Evolutionary conservation across 2,113 vertebrate genomes (phyloP), one percentile per base, ranked within the genome.

Genomic region (Pyxicephalus adspersus): DNA sequence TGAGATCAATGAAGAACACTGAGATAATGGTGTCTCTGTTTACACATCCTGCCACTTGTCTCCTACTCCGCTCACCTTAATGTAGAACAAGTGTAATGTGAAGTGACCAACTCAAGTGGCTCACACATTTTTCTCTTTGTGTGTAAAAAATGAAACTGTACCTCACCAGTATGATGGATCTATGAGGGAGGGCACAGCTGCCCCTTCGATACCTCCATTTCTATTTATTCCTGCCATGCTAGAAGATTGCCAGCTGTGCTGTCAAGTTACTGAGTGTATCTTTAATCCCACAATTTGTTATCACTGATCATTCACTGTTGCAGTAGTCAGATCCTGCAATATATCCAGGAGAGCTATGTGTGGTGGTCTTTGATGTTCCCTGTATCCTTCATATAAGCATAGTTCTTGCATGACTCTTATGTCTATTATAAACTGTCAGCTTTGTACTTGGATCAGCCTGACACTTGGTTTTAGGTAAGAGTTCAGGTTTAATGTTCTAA

Each of bases 371-470:
- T 78, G 76, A 78, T 78, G 63, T 78, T 54, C 6, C 29, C 50
- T 16, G n/a, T 29, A 65, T 34, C 22, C 64, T 66, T 78, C 63
- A 66, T 23, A 52, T 26, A 25, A 51, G 38, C 50, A 78, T 78
- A 78, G 63, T n/a, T 66, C 51, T 57, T 67, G 76, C 28, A 67
- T 78, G 51, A 78, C 63, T 78, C 64, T 38, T 31, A 66, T 78
- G 76, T 66, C 50, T 77, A 34, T 78, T 78, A 67, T 78, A 67
- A 34, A 78, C 64, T 23, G 76, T 18, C 54, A 67, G 64, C 76
- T 78, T 52, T 66, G 76, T 78, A 31, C 76, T 78, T 66, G 76
- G 76, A 78, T 78, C 63, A 38, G 76, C 50, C 61, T 78, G 38
- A 57, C n/a, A 67, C 50, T 78, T 78, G 76, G 76, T 26, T 31